phyloP scores from a whole-genome alignment of 2,888 invertebrate species.

The Eupithecia subfuscata region DNA sequence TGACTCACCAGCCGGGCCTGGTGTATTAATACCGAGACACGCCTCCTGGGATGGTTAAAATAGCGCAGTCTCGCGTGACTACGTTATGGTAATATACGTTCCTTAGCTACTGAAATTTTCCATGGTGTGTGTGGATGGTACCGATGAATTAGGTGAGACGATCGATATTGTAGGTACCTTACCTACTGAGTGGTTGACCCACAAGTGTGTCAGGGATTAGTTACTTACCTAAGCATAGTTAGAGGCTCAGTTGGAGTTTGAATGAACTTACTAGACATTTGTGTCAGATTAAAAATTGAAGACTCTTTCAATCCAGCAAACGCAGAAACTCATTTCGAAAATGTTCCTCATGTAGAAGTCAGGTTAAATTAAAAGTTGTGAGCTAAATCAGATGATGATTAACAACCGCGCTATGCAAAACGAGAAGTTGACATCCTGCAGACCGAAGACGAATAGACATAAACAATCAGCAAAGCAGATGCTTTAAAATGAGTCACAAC shows the following conservation, averaged over 20 bases:
- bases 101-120: slow-evolving; percentile 54
- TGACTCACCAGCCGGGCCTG: slow-evolving; percentile 74
- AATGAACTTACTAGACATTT: neutral
- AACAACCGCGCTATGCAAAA: slow-evolving; percentile 38
- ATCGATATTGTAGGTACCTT: slow-evolving; percentile 42
- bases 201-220: slow-evolving; percentile 14
- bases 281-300: neutral
- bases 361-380: slow-evolving; percentile 7
- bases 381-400: slow-evolving; percentile 35
- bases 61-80: slow-evolving; percentile 78
- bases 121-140: slow-evolving; percentile 41
- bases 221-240: neutral
- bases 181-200: slow-evolving; percentile 42
- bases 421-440: slow-evolving; percentile 46
- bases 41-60: slow-evolving; percentile 80
- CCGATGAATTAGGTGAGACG: slow-evolving; percentile 47
- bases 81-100: slow-evolving; percentile 64
- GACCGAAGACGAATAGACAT: slow-evolving; percentile 48
- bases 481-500: slow-evolving; percentile 56
- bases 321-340: neutral
- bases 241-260: neutral
- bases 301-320: neutral
- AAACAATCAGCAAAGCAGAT: slow-evolving; percentile 54
- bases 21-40: slow-evolving; percentile 81
- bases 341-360: neutral